Evolutionary conservation across 2,797 vertebrate genomes (phyloP), one percentile per base, ranked within the genome.

Genomic region (Macrochelys suwanniensis): DNA sequence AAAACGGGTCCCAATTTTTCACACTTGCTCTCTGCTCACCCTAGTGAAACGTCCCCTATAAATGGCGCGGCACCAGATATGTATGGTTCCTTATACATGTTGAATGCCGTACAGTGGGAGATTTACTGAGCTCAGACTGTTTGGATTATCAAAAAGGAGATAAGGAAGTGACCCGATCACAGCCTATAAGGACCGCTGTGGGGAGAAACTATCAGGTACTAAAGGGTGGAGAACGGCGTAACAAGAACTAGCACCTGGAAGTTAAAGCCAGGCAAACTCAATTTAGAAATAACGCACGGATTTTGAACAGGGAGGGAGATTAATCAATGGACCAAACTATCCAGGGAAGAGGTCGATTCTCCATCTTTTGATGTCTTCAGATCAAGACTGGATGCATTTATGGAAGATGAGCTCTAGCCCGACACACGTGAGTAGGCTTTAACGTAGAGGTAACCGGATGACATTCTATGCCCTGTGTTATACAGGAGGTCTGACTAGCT

Each of bases 141-240:
- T 61, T 33, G 61, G 33, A 37, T 21, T 19, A 21, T 68, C 33
- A 37, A 19, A 68, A 68, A 65, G 61, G 7, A 74, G 42, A 74
- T 26, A 25, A 45, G 42, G 71, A 74, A 45, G 71, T 45, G 71
- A 74, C 71, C 33, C 16, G 4, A 65, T 74, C 26, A 74, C 5
- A 6, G 42, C 12, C 71, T 15, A 2, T 25, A 3, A 0, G 0
- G 4, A 1, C 7, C 68, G 31, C n/a, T 2, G 0, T 47, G 10
- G 42, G n/a, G 10, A 45, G 26, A n/a, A 54, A 21, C 57, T 54
- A 26, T 47, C 50, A 33, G 6, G 8, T 12, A 51, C 31, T n/a
- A 33, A 33, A 31, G 16, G 47, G 26, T 13, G 47, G 76, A 31
- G 15, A 78, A 78, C 5, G 26, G 26, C 28, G 16, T 33, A 42